These are phyloP conservation scores for Chromis chromis DNA, from an alignment of 2,797 vertebrate genomes.

Conservation along the genomic window DNA sequence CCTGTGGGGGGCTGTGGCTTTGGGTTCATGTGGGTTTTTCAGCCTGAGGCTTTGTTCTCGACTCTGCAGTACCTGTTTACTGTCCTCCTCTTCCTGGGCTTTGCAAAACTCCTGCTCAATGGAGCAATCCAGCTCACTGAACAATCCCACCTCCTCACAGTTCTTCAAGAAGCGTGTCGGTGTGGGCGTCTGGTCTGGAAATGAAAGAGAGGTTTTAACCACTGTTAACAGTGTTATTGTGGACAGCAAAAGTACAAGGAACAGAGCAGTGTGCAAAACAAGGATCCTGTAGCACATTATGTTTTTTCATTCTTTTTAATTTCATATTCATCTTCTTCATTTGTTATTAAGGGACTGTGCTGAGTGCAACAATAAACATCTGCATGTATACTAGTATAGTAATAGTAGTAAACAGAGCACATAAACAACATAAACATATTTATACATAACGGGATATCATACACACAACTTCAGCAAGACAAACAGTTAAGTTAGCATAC, in stretches of 20 bases:
- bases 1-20: slow-evolving; percentile 41
- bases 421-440: background rate
- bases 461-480: background rate
- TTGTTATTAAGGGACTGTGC: background rate
- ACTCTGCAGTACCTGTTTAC: slow-evolving; percentile 89
- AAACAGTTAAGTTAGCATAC: background rate
- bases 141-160: slow-evolving; percentile 98
- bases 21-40: slow-evolving; percentile 39
- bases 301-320: background rate
- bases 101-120: slow-evolving; percentile 98
- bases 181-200: slow-evolving; percentile 96
- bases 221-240: background rate
- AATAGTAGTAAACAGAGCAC: background rate
- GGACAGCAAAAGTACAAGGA: background rate
- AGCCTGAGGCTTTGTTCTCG: slow-evolving; percentile 12
- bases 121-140: slow-evolving; percentile 97
- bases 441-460: background rate
- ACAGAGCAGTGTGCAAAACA: background rate
- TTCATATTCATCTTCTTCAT: background rate
- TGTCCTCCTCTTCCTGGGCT: slow-evolving; percentile 97
- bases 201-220: slow-evolving; percentile 21
- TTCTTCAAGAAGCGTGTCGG: slow-evolving; percentile 99
- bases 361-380: background rate
- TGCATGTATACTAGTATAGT: background rate
- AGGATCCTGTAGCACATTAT: background rate